Evolutionary conservation across 2,797 vertebrate species (phyloP), one percentile per base, ranked within the genome.

Genomic region (Crenichthys baileyi): DNA sequence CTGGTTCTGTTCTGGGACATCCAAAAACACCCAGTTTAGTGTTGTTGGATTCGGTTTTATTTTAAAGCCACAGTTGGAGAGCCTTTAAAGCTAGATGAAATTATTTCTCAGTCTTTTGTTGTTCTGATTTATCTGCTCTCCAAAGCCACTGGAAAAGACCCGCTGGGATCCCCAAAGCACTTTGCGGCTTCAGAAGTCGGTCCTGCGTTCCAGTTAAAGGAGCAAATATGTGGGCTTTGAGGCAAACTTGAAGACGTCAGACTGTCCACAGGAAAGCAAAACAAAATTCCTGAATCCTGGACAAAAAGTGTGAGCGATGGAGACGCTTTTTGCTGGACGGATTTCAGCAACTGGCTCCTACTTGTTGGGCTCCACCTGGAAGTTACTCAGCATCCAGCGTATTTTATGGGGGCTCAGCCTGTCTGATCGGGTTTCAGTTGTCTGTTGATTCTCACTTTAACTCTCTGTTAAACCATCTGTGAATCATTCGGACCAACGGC

Each of bases 201-300:
- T 65, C 70, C 74, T 79, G 3, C 0, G 36, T 50, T 39, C 7
- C 31, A 0, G 31, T 78, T 79, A 77, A 4, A 0, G 29, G 65
- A 72, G 50, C 73, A 9, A 72, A 78, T 76, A 60, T 71, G 11
- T 31, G 75, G 85, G 75, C 70, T 78, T 65, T 81, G 75, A 70
- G 60, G 48, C 4, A 1, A 5, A 11, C 20, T 79, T 72, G 51
- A 48, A 61, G 71, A 85, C 72, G 72, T 88, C 88, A 85, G 79
- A 76, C 46, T 73, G 76, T 88, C 78, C 50, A 36, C 81, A 85
- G 77, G 60, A 85, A 87, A 83, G 44, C 58, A 86, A 78, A 89
- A 85, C 78, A 77, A 85, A 74, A 85, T 88, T 90, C 87, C 75
- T 87, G 87, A 92, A 86, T 78, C 78, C 46, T 46, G 75, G 51